Evolutionary conservation across 2,888 invertebrate genomes (phyloP), one percentile per base, ranked within the genome.

Genomic region (Heliconius ethilla): DNA sequence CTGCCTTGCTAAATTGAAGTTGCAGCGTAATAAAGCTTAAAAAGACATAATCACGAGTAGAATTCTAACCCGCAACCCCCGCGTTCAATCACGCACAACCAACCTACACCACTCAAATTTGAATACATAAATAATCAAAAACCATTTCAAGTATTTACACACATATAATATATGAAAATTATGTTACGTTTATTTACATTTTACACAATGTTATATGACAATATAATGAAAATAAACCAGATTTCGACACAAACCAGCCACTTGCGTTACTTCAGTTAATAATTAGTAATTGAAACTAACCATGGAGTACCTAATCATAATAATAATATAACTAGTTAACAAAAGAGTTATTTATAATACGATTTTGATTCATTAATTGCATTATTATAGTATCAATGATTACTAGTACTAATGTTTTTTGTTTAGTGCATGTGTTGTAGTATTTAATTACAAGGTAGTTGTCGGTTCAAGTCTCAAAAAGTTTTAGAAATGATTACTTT

Each of bases 401-500:
- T n/a, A n/a, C n/a, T n/a, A n/a, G n/a, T n/a, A n/a, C 70, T 70
- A 70, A 70, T n/a, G 5, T 70, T 29, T 55, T 70, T 70, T 70
- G 70, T 70, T 70, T 1, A 9, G 45, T 27, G 18, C 18, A 0
- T 69, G 40, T 40, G 7, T 15, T 6, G 25, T 11, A 25, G 40
- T 11, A 40, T 40, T 67, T 67, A 37, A 40, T 13, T 40, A 15
- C 40, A 18, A 13, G 15, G n/a, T 66, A 3, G 25, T 67, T 25
- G 25, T 40, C 7, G 40, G 25, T 45, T 69, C 40, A 3, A 45
- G 3, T 40, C 67, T 2, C 6, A 25, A 62, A 62, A 33, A 33
- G 7, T 3, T 59, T 59, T 22, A n/a, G 59, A 6, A n/a, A 7
- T 22, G 7, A 22, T 22, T 62, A 10, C 2, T 63, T 63, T 63